Evolutionary conservation across 1,140 invertebrate species (phyloP), one percentile per base, ranked within the genome.

Genomic region (Drosophila kurseongensis): DNA sequence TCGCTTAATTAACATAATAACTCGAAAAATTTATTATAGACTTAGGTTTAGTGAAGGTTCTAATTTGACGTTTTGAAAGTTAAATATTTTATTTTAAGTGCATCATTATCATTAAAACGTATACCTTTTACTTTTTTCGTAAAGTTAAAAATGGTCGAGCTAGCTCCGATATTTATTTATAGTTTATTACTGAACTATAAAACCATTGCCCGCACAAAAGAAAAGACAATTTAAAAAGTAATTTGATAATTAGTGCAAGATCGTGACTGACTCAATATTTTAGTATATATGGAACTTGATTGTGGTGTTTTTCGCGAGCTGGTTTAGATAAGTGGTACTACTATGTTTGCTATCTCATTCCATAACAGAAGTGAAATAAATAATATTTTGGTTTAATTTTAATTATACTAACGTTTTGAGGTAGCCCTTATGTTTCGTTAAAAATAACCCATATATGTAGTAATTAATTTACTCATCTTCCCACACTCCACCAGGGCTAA

Each of bases 381-480:
- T 1, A 5, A n/a, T 12, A 14, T n/a, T 57, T 14, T 27, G 51
- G 51, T n/a, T 32, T 14, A 60, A 12, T 57, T 60, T 47, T 12
- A 4, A 13, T 23, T 12, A 12, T 23, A 23, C 2, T 45, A 45
- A 5, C 13, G 12, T 13, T 13, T 7, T 32, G 29, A 32, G 29
- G 29, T 32, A 32, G 1, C 8, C 6, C 29, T 32, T 32, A 4
- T 32, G 8, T 12, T 35, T 9, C 35, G 12, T 35, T 23, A 38
- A 23, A 38, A 23, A 23, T 40, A 42, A 10, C n/a, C 18, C 60
- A 14, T 38, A 68, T 65, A 52, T 27, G 47, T 45, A 18, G 14
- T 12, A 35, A 52, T 36, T 68, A 65, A 36, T 63, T 29, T 36
- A 29, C 38, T 9, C 9, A 66, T 36, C 61, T 66, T 66, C 65